Evolutionary conservation across 1,140 invertebrate species (phyloP).

Genomic region (Lethocerus indicus): DNA sequence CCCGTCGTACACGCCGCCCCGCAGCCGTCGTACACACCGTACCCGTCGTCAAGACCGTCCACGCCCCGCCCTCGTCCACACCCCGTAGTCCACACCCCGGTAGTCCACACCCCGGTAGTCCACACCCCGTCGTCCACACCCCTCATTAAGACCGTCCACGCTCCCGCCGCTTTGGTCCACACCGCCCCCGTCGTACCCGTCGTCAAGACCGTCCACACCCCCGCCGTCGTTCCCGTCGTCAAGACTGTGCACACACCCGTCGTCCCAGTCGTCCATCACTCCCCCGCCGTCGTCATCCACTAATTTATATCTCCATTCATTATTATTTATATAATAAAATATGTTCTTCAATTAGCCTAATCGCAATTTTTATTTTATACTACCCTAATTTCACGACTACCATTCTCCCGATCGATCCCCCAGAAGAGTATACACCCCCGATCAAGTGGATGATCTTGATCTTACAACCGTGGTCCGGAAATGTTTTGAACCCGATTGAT

Average conservation of each 20-base stretch:
- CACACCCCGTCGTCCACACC: slow-evolving; percentile 21
- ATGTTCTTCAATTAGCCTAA: no score
- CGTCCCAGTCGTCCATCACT: slow-evolving; percentile 18
- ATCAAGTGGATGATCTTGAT: no score
- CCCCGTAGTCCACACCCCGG: slow-evolving; percentile 21
- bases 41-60: slow-evolving; percentile 26
- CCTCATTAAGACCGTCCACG: slow-evolving; percentile 24
- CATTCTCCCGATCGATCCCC: no score
- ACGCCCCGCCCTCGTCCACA: slow-evolving; percentile 19
- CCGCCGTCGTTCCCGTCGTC: slow-evolving; percentile 22
- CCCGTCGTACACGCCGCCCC: slow-evolving; percentile 12
- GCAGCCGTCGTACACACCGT: slow-evolving; percentile 27
- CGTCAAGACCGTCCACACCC: slow-evolving; percentile 25
- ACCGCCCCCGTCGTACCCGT: slow-evolving; percentile 22
- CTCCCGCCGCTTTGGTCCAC: slow-evolving; percentile 29
- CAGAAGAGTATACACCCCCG: no score
- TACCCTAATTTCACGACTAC: no score
- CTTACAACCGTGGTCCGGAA: no score
- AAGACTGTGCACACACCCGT: slow-evolving; percentile 21
- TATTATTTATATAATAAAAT: no score
- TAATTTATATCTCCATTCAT: no score
- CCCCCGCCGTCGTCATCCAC: slow-evolving; percentile 21
- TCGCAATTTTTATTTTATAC: no score
- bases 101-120: slow-evolving; percentile 22
- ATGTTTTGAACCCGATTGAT: no score